Conservation (phyloP, 64 coral and sea anemone genomes). For the Montipora cactus region DNA sequence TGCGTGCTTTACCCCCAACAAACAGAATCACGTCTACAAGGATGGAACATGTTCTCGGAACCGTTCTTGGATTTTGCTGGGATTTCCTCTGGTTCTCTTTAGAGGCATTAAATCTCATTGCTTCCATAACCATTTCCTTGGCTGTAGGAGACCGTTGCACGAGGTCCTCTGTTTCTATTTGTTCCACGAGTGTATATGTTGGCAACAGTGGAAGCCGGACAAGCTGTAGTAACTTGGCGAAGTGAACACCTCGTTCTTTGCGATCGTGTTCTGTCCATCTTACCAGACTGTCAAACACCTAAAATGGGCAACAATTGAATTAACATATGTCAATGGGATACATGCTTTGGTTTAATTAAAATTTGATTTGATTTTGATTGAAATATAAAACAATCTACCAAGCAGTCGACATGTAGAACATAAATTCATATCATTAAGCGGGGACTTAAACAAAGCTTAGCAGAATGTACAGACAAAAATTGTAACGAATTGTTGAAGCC, state of each 20-base stretch:
- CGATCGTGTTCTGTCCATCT: constrained; percentile 77
- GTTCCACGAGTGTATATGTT: constrained; percentile 20
- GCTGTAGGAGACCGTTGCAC: constrained; percentile 87
- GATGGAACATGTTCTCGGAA: constrained; percentile 66
- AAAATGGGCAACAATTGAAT: neutral
- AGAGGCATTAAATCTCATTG: constrained; percentile 57
- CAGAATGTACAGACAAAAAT: too few relatives aligned
- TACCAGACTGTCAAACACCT: constrained; percentile 75
- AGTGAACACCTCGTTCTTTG: constrained; percentile 77
- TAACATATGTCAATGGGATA: too few relatives aligned
- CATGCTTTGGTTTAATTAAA: too few relatives aligned
- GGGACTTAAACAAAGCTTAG: too few relatives aligned
- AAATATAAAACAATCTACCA: too few relatives aligned
- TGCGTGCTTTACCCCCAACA: constrained; percentile 73
- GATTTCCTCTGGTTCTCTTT: constrained; percentile 1
- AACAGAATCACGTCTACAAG: constrained; percentile 86
- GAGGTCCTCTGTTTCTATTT: constrained; percentile 66
- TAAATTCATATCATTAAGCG: too few relatives aligned
- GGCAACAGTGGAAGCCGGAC: constrained; percentile 74
- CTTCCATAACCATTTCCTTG: constrained; percentile 87
- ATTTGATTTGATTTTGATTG: too few relatives aligned
- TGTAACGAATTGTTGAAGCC: too few relatives aligned
- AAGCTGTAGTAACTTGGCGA: constrained; percentile 79
- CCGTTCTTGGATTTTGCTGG: constrained; percentile 67
- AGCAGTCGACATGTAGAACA: too few relatives aligned